Conservation (phyloP, 1,140 invertebrate species). For the Fopius arisanus region DNA sequence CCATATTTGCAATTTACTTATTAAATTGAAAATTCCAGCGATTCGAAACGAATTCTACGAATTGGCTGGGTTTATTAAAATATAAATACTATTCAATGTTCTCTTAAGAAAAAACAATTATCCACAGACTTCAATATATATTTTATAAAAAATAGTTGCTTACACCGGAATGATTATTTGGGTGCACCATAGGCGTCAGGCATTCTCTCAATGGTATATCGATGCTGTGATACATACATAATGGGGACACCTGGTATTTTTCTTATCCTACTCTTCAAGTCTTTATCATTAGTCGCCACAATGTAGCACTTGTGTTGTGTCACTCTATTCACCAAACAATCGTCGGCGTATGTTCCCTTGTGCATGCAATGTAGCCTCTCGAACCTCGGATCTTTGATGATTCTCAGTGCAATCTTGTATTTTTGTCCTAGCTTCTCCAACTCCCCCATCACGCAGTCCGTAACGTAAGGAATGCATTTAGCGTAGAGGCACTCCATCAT, state of each 20-base stretch:
- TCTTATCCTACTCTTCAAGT: constrained; percentile 93
- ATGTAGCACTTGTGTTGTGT: constrained; percentile 99
- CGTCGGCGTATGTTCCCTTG: constrained; percentile 99
- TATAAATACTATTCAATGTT: too few relatives aligned
- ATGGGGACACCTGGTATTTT: constrained; percentile 99
- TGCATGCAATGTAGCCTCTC: constrained; percentile 93
- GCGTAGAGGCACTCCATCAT: constrained; percentile 99
- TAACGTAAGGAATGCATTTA: constrained; percentile 98
- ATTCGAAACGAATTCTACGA: too few relatives aligned
- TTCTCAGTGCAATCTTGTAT: constrained; percentile 94
- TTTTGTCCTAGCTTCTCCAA: constrained; percentile 96
- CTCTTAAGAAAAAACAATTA: too few relatives aligned
- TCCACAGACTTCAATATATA: too few relatives aligned
- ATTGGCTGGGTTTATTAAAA: too few relatives aligned
- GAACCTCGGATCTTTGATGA: constrained; percentile 95
- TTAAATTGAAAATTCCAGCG: too few relatives aligned
- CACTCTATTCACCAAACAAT: constrained; percentile 96
- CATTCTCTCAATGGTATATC: constrained; percentile 97
- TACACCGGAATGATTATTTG: constrained; percentile 50
- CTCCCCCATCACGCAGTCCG: constrained; percentile 98
- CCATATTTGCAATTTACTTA: too few relatives aligned
- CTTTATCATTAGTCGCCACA: constrained; percentile 98
- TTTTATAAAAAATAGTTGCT: background rate
- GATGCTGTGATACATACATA: constrained; percentile 94
- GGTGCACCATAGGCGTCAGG: constrained; percentile 96